These are phyloP conservation scores for Phortica magna DNA, from an alignment of 2,888 invertebrate species.

Conservation along the genomic window DNA sequence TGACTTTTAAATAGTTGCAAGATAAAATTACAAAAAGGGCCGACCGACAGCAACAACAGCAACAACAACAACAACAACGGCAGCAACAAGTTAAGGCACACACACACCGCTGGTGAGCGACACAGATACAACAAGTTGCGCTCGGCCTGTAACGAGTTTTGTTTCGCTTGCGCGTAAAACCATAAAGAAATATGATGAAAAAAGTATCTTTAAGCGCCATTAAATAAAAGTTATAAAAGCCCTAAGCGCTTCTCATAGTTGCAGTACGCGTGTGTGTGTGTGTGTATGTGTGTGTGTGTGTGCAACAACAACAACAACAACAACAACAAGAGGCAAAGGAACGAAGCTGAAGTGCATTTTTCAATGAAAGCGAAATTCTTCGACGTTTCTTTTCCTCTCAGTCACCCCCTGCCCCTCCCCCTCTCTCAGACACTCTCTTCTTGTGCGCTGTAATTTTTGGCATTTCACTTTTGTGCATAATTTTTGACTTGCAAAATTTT, in stretches of 20 bases:
- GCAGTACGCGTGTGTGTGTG: no score
- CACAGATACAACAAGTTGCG: background rate
- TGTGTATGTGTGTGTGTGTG: no score
- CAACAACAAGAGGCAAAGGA: background rate
- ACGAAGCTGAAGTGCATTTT: constrained; percentile 22
- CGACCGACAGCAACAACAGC: background rate
- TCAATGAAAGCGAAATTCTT: constrained; percentile 26
- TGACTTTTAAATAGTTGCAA: constrained; percentile 35
- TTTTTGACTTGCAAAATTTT: background rate
- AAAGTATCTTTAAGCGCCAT: constrained; percentile 14
- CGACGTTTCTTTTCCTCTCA: background rate
- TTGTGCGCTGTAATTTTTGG: background rate
- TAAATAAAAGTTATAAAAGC: constrained; percentile 3
- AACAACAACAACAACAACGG: constrained; percentile 7
- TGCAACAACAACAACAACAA: no score
- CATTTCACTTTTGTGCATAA: constrained; percentile 15
- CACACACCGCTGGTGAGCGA: background rate
- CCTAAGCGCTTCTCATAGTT: background rate
- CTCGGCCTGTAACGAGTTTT: no score
- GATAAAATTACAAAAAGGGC: constrained; percentile 31
- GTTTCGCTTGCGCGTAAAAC: no score
- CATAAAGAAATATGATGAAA: no score
- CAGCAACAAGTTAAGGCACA: constrained; percentile 7
- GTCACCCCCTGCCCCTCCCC: no score
- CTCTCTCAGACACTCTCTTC: no score